Percentiles rank a stretch among this genome's conserved stretches.
phyloP scores from a whole-genome alignment of 2,113 vertebrate genomes.

The Microtus richardsoni region DNA sequence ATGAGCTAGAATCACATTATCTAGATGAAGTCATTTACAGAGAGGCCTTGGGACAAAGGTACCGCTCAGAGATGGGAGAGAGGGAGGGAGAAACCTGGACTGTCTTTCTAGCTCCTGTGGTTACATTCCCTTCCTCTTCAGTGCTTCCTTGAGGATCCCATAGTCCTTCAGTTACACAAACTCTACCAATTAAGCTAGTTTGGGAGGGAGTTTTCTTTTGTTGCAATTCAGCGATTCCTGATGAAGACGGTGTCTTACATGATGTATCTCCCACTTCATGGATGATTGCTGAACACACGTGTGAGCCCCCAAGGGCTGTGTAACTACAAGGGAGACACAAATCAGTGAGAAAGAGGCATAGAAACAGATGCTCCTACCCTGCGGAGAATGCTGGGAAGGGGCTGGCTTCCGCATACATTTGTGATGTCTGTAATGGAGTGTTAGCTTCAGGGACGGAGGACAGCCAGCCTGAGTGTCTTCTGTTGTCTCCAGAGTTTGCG shows the following conservation, averaged over 20 bases:
- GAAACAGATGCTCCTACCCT: neutral
- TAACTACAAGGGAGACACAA: accelerated
- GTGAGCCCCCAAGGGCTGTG: neutral
- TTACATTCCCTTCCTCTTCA: neutral
- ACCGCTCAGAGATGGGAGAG: neutral
- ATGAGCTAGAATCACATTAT: neutral
- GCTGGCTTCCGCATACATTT: neutral
- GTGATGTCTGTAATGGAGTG: neutral
- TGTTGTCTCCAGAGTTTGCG: neutral
- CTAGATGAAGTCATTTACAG: neutral
- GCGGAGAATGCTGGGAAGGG: neutral
- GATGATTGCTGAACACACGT: neutral
- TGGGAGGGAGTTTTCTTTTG: neutral
- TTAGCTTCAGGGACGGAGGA: neutral
- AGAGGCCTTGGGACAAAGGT: neutral
- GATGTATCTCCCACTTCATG: accelerated
- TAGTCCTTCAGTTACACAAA: neutral
- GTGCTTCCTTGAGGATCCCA: neutral
- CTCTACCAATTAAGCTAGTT: neutral
- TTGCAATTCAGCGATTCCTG: neutral
- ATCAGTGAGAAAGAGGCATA: neutral
- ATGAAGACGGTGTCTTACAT: neutral
- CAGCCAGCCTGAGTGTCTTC: neutral
- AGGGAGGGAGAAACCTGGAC: neutral
- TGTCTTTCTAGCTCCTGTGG: neutral